These are phyloP conservation scores for Falco naumanni DNA, from an alignment of 2,797 vertebrate genomes.

Conservation along the genomic window DNA sequence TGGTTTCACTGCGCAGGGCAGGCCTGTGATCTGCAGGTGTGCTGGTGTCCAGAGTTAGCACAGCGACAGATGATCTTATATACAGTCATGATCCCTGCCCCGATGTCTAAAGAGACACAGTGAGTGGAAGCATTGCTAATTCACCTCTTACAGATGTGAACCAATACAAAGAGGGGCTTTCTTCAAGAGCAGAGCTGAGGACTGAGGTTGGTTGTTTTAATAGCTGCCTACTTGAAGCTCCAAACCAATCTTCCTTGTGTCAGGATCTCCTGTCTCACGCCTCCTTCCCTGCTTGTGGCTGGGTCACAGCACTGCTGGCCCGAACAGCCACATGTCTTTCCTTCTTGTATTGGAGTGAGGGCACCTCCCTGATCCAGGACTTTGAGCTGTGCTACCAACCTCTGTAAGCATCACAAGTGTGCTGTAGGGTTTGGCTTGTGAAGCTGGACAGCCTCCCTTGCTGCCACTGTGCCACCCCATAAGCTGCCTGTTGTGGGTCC, in stretches of 20 bases:
- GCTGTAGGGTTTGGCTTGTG: background rate
- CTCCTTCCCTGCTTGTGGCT: background rate
- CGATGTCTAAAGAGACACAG: background rate
- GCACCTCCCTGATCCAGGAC: too few species aligned
- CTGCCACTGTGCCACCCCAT: background rate
- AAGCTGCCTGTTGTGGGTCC: too few species aligned
- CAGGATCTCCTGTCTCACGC: background rate
- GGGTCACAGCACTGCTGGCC: background rate
- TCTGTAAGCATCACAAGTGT: background rate
- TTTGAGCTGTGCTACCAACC: background rate
- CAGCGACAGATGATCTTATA: rapidly evolving
- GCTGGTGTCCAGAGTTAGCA: background rate
- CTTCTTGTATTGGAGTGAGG: background rate
- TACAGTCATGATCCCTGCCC: background rate
- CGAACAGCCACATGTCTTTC: background rate
- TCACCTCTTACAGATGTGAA: background rate
- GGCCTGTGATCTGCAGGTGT: background rate
- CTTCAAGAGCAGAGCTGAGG: background rate
- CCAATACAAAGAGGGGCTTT: background rate
- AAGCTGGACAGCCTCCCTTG: background rate
- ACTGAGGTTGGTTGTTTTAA: background rate
- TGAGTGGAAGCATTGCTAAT: background rate
- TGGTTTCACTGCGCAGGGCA: background rate
- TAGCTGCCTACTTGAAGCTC: background rate
- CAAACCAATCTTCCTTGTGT: background rate